Percentiles rank a stretch among this genome's conserved stretches.
These are phyloP conservation scores for Drosophila varians DNA, from an alignment of 1,140 invertebrate genomes.

Conservation along the genomic window DNA sequence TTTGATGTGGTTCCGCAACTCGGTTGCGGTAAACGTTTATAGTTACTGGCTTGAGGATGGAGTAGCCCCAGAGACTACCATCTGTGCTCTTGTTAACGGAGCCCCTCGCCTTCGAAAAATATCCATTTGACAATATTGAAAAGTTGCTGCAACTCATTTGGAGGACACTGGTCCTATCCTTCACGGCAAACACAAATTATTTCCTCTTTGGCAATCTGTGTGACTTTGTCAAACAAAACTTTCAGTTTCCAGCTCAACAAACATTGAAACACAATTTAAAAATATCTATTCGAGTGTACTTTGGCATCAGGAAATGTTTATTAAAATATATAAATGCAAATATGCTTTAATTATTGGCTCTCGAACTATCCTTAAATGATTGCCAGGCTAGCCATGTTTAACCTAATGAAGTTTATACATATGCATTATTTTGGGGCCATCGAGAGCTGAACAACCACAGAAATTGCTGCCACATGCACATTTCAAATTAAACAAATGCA, in stretches of 20 bases:
- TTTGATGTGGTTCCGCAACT: conserved; percentile 47
- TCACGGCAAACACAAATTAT: background rate
- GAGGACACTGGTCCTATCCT: background rate
- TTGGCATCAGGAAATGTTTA: background rate
- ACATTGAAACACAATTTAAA: background rate
- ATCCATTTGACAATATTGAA: background rate
- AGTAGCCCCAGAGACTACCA: background rate
- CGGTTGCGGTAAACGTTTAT: conserved; percentile 42
- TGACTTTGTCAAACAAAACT: background rate
- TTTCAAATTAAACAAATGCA: conserved; percentile 74
- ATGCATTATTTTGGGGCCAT: background rate
- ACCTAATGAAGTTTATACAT: conserved; percentile 57
- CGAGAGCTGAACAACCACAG: conserved; percentile 7
- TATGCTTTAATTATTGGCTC: background rate
- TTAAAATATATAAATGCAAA: background rate
- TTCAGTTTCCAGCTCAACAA: background rate
- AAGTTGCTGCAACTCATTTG: background rate
- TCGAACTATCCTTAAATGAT: background rate
- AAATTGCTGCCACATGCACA: conserved; percentile 68
- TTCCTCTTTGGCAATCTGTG: background rate
- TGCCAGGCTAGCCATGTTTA: conserved; percentile 15
- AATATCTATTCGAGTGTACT: background rate
- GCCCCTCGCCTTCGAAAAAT: background rate
- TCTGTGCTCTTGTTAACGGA: too few species aligned
- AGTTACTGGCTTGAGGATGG: conserved; percentile 22